Base-by-base conservation (phyloP, 2,797 vertebrate species). In the Girardinus metallicus region DNA sequence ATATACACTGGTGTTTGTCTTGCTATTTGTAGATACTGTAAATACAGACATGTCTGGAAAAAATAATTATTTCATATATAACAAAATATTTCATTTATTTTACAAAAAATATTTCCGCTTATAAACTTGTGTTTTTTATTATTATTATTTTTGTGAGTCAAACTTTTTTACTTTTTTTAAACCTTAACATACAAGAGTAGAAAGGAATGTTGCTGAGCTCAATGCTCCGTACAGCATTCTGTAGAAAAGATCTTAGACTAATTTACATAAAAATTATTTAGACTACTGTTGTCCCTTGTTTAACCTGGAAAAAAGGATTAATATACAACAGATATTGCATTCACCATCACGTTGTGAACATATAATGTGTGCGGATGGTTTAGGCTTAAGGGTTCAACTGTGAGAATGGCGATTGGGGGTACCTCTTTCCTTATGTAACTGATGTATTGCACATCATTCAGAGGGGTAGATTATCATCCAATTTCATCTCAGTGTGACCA, bases 381-480 rank as follows among this genome's bases (percentile, higher is more conserved):
- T 53, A 71, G 68, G 26, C 68, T 71, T 29, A n/a, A 10, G 73
- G 8, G 74, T 31, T 68, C 84, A 87, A 80, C 87, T 89, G 88
- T 79, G 74, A 78, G 79, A 80, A 74, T 57, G 75, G 29, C 72
- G 79, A 78, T 57, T 0, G 47, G 73, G 80, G 76, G 71, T 0
- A 29, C 36, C 41, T 34, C 84, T 88, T 89, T 88, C 83, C 89
- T 90, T 84, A 85, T 43, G 12, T 75, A 85, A 82, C 74, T 85
- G 91, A 91, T 90, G 82, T 85, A 90, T 91, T 91, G 92, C 92
- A 90, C 89, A 87, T 91, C 83, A 92, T 86, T 92, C 83, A 85
- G 57, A 84, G 84, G 86, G 83, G 49, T 77, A 90, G 91, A 93
- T 94, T 92, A 94, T 87, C 85, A 87, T 88, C 81, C 81, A 78